These are phyloP conservation scores for Pitangus sulphuratus DNA, from an alignment of 2,797 vertebrate species.

Conservation along the genomic window DNA sequence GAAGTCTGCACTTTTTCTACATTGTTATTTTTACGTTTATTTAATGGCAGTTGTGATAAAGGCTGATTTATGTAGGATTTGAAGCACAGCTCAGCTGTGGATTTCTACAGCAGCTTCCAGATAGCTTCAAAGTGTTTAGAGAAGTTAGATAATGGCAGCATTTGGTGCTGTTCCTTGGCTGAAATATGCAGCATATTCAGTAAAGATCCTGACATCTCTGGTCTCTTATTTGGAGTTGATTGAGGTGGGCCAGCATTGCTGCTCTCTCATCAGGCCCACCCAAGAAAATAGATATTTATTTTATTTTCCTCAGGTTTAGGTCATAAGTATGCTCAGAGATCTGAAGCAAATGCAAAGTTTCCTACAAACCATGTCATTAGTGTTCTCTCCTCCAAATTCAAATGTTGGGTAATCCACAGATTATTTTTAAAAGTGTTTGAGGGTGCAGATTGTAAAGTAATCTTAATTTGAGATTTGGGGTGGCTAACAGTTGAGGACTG, in stretches of 20 bases:
- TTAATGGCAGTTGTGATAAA: constrained; percentile 6
- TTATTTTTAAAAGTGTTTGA: neutral
- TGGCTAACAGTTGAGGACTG: neutral
- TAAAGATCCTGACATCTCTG: neutral
- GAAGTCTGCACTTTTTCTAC: constrained; percentile 21
- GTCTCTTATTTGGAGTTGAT: neutral
- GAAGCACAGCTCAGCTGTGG: neutral
- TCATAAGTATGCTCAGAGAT: neutral
- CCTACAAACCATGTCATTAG: neutral
- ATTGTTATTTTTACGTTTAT: neutral
- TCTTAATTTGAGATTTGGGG: neutral
- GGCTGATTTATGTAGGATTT: neutral
- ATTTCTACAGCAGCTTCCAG: neutral
- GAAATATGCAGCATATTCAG: neutral
- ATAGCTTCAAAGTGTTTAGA: neutral
- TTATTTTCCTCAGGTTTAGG: neutral
- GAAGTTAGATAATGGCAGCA: neutral
- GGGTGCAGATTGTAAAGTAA: neutral
- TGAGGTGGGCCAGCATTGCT: neutral
- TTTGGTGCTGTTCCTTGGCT: neutral
- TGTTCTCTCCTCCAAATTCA: neutral
- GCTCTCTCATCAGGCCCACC: neutral
- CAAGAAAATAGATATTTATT: neutral
- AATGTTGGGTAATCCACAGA: neutral
- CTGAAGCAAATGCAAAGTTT: neutral